Evolutionary conservation across 2,888 invertebrate species (phyloP), one percentile per base, ranked within the genome.

Genomic region (Eurytoma adleriae): DNA sequence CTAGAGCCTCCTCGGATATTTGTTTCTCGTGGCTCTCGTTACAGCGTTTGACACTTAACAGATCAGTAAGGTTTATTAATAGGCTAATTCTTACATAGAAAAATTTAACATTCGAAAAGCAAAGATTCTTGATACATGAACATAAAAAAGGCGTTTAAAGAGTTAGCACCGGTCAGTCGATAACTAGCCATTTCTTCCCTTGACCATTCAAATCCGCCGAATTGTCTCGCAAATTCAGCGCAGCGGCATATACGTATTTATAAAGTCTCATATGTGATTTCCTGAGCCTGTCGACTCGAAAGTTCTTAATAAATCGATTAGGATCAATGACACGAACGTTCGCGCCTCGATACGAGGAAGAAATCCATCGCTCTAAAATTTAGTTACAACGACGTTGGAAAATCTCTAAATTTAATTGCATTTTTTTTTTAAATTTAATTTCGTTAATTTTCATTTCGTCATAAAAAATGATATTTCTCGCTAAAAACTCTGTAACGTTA

Each of bases 331-430:
- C 56, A 48, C 48, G 68, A 59, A 56, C 62, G 14, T 18, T 7
- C 54, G 64, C 50, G 69, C 52, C 59, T 70, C 56, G 77, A 64
- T 74, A n/a, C 64, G 69, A 70, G 64, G 59, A 76, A 71, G 56
- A 78, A 74, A 72, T 50, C 12, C 14, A 13, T 54, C 24, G 3
- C 64, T 30, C 59, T 40, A 40, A 40, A 40, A 40, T 40, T 40
- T 40, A 40, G 40, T 40, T 40, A 40, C 40, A 40, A 40, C 40
- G 40, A 40, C 12, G 48, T 59, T 59, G 71, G 14, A 50, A 67
- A 67, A 59, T 59, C 57, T 40, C 40, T 40, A 40, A 7, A 40
- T 40, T 62, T 61, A 7, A 27, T 70, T 27, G 12, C 13, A 16
- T 24, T 71, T 20, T 3, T 40, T 52, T 20, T 14, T 24, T 16